These are phyloP conservation scores for Montipora sp. DNA, from an alignment of 64 coral and sea anemone species.

Conservation along the genomic window DNA sequence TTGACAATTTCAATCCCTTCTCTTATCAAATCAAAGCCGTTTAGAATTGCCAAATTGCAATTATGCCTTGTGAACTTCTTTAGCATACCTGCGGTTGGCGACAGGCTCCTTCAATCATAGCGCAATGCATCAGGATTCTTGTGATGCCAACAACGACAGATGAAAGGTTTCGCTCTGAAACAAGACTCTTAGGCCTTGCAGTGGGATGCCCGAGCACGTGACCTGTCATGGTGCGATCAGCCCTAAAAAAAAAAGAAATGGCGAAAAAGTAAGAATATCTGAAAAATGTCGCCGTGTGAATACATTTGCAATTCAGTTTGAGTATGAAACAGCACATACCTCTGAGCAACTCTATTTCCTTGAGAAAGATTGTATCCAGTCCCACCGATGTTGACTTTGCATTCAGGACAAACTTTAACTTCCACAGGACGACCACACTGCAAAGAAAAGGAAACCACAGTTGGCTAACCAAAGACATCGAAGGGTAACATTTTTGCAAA, in stretches of 20 bases:
- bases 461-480: too few species aligned
- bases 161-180: constrained; percentile 48
- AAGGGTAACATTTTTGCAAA: too few species aligned
- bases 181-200: neutral
- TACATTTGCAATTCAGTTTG: too few species aligned
- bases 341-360: constrained; percentile 37
- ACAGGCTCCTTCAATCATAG: constrained; percentile 54
- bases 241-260: constrained; percentile 1
- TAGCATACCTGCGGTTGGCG: constrained; percentile 39
- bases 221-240: constrained; percentile 39
- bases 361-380: neutral
- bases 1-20: neutral
- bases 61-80: neutral
- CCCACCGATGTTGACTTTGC: constrained; percentile 54
- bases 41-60: too few species aligned
- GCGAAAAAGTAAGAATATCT: too few species aligned
- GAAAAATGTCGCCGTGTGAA: too few species aligned
- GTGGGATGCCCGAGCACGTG: constrained; percentile 36
- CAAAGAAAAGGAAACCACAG: neutral
- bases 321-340: neutral
- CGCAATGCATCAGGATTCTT: constrained; percentile 58
- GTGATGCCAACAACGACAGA: constrained; percentile 30
- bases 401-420: constrained; percentile 56
- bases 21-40: too few species aligned
- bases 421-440: constrained; percentile 60